Evolutionary conservation across 1,140 invertebrate species (phyloP).

Genomic region (Pachypsylla venusta): DNA sequence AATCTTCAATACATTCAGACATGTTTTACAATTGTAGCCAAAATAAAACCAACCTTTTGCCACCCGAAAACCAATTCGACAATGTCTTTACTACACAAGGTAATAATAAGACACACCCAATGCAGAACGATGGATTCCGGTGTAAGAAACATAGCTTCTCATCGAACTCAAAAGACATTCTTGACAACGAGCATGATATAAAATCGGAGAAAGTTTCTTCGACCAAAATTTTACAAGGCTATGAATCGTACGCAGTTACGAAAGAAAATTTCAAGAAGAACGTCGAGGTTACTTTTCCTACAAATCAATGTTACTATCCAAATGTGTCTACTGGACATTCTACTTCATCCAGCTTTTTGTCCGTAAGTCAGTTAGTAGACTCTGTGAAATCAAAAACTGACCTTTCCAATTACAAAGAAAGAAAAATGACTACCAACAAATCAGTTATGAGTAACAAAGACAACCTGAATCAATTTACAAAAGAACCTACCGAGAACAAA

Average conservation of each 20-base stretch:
- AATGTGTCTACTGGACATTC: conserved; percentile 26
- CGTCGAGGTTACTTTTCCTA: too few species aligned
- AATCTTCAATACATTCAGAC: too few species aligned
- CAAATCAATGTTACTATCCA: conserved; percentile 28
- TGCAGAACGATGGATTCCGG: too few species aligned
- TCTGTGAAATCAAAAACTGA: conserved; percentile 37
- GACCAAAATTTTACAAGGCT: neutral
- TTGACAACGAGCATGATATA: conserved; percentile 11
- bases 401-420: neutral
- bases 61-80: too few species aligned
- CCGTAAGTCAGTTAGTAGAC: conserved; percentile 48
- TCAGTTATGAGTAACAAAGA: neutral
- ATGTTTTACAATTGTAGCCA: too few species aligned
- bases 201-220: conserved; percentile 26
- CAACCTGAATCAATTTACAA: neutral
- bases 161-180: too few species aligned
- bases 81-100: too few species aligned
- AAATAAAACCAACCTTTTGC: too few species aligned
- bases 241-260: conserved; percentile 19
- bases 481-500: conserved; percentile 27
- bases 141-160: too few species aligned
- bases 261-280: conserved; percentile 26
- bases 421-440: neutral
- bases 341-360: conserved; percentile 36
- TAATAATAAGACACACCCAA: too few species aligned